phyloP scores from a whole-genome alignment of 2,888 invertebrate genomes.

The Hydropsyche betteni region DNA sequence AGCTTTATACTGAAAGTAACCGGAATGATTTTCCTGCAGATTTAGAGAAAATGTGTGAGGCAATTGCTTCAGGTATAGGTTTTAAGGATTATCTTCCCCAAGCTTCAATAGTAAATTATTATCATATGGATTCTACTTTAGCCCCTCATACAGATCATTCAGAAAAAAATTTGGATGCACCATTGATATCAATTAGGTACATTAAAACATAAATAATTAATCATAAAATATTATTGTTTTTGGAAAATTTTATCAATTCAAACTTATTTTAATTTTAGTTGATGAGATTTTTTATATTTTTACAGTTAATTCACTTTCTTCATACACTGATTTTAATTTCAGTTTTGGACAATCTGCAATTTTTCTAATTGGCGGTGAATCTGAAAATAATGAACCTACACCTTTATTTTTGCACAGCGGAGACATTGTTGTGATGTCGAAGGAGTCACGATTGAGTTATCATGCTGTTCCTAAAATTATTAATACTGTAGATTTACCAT shows the following conservation, averaged over 20 bases:
- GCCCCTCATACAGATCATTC: slow-evolving; percentile 96
- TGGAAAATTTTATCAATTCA: too few species aligned
- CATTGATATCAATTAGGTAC: slow-evolving; percentile 87
- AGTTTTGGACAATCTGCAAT: slow-evolving; percentile 97
- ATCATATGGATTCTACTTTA: slow-evolving; percentile 90
- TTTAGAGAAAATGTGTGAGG: slow-evolving; percentile 70
- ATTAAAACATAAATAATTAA: too few species aligned
- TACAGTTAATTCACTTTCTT: too few species aligned
- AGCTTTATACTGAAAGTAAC: slow-evolving; percentile 76
- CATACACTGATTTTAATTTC: slow-evolving; percentile 54
- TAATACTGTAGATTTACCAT: slow-evolving; percentile 61
- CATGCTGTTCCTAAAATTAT: slow-evolving; percentile 94
- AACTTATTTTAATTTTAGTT: too few species aligned
- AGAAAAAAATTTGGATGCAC: slow-evolving; percentile 84
- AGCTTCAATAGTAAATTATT: slow-evolving; percentile 97
- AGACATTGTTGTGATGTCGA: slow-evolving; percentile 91
- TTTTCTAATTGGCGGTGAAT: slow-evolving; percentile 88
- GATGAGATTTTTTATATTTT: too few species aligned
- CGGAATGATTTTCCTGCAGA: slow-evolving; percentile 78
- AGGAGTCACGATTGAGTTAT: slow-evolving; percentile 83
- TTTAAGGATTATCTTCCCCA: slow-evolving; percentile 76
- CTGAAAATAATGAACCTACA: slow-evolving; percentile 72
- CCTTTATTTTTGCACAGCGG: slow-evolving; percentile 86
- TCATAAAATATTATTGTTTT: too few species aligned
- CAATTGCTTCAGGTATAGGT: slow-evolving; percentile 70